Base-by-base conservation (phyloP, 2,888 invertebrate species). In the Ellobium chinense region DNA sequence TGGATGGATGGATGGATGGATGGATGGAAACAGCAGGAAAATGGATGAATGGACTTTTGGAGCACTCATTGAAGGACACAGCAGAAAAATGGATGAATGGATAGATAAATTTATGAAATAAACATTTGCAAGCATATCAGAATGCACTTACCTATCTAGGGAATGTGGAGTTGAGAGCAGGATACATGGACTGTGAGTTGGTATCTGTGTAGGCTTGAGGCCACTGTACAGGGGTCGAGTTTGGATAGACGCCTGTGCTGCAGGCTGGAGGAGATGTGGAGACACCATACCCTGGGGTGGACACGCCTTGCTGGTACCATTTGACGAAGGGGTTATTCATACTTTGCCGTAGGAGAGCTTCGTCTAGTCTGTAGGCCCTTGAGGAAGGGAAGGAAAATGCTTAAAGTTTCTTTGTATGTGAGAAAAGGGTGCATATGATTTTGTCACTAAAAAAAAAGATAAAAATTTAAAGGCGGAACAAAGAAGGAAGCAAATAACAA, bases 281-380 rank as follows among this genome's bases (percentile, higher is more conserved):
- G 2, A 75, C 54, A 0, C 76, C 65, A 21, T 78, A 78, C 12
- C 60, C 75, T 0, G 83, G 75, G 2, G 65, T 58, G 54, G 78
- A 1, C n/a, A 79, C 73, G 70, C 86, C 86, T 24, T 87, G 87
- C 74, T 88, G 89, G 83, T 89, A 90, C 90, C 90, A 91, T 74
- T 90, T 90, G 84, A 89, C 86, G 78, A 91, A 91, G 2, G 90
- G 91, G 83, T 89, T 89, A 87, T 87, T 88, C 87, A 90, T 89
- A 72, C 88, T 89, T 80, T 91, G 91, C 34, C 89, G 81, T n/a
- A 90, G 82, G 5, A 91, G 83, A 5, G 89, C 91, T 72, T 91
- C 91, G 77, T 91, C 91, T 29, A 91, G 88, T 80, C 89, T 83
- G 73, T 91, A 91, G 0, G 91, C 91, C 31, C 90, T 79, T n/a